Evolutionary conservation across 2,113 vertebrate genomes (phyloP).

Genomic region (Notarius quadriscutis): DNA sequence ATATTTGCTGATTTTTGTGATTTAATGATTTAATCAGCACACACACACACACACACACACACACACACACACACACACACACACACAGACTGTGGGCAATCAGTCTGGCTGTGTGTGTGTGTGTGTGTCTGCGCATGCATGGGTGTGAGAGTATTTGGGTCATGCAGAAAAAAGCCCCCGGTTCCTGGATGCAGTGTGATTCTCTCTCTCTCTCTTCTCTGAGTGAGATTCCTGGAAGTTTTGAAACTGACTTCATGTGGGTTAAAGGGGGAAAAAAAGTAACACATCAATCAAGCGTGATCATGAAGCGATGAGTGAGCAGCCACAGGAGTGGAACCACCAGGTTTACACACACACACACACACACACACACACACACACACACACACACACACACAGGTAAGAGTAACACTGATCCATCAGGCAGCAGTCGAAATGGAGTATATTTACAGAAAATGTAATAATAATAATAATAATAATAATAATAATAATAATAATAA

Average conservation of each 20-base stretch:
- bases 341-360: not conserved
- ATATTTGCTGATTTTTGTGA: not conserved
- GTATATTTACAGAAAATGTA: too few relatives aligned
- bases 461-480: too few relatives aligned
- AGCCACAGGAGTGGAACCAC: not conserved
- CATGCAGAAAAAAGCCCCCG: constrained; percentile 23
- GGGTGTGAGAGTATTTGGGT: constrained; percentile 3
- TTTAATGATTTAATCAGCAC: not conserved
- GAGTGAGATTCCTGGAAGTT: constrained; percentile 42
- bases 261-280: constrained; percentile 22
- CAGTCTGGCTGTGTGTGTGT: not conserved
- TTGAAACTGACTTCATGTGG: constrained; percentile 34
- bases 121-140: constrained; percentile 5
- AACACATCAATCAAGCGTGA: not conserved
- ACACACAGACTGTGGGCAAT: not conserved
- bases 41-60: not conserved
- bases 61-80: not conserved
- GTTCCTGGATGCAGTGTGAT: constrained; percentile 16
- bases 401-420: not conserved
- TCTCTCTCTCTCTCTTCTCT: not conserved
- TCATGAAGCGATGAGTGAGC: not conserved
- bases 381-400: not conserved
- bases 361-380: not conserved
- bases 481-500: too few relatives aligned
- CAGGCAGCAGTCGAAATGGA: too few relatives aligned